A percentile compares a stretch with the other conserved stretches of the same genome.
Conservation (phyloP, 2,888 invertebrate species). For the Hyppa rectilinea region DNA sequence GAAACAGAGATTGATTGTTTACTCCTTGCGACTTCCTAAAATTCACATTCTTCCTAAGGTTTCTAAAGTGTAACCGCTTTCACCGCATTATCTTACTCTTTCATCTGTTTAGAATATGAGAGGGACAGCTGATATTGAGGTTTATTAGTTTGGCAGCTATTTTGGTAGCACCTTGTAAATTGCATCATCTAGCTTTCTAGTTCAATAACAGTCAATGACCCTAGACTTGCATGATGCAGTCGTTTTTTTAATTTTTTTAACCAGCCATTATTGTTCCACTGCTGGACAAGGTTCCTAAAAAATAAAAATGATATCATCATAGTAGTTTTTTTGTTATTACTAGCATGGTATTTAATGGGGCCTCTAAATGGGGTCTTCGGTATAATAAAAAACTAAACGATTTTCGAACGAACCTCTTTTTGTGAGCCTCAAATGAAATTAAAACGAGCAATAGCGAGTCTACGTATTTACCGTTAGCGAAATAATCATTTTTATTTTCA, state of each 20-base stretch:
- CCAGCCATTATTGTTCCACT: not conserved
- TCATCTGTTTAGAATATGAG: not conserved
- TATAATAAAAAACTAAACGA: not conserved
- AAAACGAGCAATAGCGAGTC: not conserved
- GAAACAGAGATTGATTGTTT: not conserved
- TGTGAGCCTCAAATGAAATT: not conserved
- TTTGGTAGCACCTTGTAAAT: conserved; percentile 30
- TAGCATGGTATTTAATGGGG: not conserved
- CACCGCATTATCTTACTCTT: conserved; percentile 1
- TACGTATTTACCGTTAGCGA: not conserved
- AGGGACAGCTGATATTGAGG: not conserved
- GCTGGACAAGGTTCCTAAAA: too few species aligned
- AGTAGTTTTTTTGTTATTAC: not conserved
- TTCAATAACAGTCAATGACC: conserved; percentile 24
- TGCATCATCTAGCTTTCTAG: conserved; percentile 25
- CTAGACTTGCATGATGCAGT: not conserved
- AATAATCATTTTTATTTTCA: not conserved
- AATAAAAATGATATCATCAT: too few species aligned
- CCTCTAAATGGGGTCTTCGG: not conserved
- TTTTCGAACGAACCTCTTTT: not conserved
- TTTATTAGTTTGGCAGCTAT: conserved; percentile 25
- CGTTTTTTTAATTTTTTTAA: not conserved
- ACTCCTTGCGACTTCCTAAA: not conserved
- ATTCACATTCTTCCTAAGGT: not conserved
- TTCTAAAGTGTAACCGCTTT: not conserved